These are phyloP conservation scores for Sogatella furcifera DNA, from an alignment of 1,140 invertebrate species.

Conservation along the genomic window DNA sequence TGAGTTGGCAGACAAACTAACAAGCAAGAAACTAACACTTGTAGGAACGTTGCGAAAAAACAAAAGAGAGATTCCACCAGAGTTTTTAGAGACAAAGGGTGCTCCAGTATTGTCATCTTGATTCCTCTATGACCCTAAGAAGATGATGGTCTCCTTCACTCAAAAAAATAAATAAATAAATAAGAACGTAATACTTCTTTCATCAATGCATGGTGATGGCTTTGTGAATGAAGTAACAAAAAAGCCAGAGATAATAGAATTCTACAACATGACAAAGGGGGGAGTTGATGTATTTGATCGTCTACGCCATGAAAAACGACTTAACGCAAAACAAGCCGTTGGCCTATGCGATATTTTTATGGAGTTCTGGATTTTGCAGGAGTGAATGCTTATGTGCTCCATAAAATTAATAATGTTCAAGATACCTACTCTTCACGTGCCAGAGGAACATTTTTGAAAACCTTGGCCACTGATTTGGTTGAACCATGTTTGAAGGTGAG, in stretches of 20 bases:
- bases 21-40: conserved; percentile 2
- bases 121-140: background rate
- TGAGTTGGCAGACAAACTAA: conserved; percentile 18
- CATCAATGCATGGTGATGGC: too few species aligned
- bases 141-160: background rate
- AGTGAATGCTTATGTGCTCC: conserved; percentile 19
- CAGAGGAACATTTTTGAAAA: too few species aligned
- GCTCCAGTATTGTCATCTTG: background rate
- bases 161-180: background rate
- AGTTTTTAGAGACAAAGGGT: background rate
- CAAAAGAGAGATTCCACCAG: conserved; percentile 31
- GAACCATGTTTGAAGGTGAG: background rate
- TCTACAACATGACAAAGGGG: background rate
- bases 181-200: background rate
- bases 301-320: background rate
- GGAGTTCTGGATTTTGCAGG: conserved; percentile 21
- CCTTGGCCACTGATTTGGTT: too few species aligned
- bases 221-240: too few species aligned
- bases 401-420: conserved; percentile 15
- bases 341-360: conserved; percentile 24
- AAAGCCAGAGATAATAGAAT: background rate
- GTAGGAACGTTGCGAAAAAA: conserved; percentile 33
- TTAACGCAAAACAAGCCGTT: conserved; percentile 21
- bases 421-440: too few species aligned
- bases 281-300: background rate